phyloP scores from a whole-genome alignment of 2,113 vertebrate species.

The Platycercus adscitus region DNA sequence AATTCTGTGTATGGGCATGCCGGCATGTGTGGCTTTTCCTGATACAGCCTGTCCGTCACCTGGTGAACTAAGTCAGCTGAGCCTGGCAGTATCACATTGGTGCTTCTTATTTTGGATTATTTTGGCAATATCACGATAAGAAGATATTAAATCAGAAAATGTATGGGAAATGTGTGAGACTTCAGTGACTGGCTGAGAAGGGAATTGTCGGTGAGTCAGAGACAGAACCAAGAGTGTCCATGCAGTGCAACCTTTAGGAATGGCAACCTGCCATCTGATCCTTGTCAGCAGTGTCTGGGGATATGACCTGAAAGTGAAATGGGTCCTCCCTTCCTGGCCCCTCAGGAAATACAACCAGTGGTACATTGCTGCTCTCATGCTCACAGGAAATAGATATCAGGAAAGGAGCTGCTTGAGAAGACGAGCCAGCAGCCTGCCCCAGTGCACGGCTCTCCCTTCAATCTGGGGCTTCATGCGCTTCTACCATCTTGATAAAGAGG shows the following conservation, averaged over 20 bases:
- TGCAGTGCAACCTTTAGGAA: not conserved
- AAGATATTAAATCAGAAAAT: not conserved
- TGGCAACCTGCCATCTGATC: not conserved
- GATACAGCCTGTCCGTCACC: not conserved
- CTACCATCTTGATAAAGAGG: not conserved
- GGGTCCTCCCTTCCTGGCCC: not conserved
- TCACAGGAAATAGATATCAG: not conserved
- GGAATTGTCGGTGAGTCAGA: rapidly evolving
- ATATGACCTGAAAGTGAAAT: not conserved
- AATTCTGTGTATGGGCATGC: rapidly evolving
- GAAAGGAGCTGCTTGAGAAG: not conserved
- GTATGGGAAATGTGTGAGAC: not conserved
- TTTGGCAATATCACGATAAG: not conserved
- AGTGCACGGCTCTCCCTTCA: rapidly evolving
- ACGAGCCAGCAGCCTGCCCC: not conserved
- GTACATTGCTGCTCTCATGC: not conserved
- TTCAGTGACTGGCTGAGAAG: not conserved
- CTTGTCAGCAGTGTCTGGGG: not conserved
- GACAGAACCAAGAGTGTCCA: not conserved
- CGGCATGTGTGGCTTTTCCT: not conserved
- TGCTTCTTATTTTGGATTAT: not conserved
- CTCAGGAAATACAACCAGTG: not conserved
- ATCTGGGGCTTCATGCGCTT: not conserved
- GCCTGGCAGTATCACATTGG: not conserved
- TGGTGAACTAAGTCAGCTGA: not conserved